Base-by-base conservation (phyloP, 92 coral and sea anemone species). In the Siderastrea radians region DNA sequence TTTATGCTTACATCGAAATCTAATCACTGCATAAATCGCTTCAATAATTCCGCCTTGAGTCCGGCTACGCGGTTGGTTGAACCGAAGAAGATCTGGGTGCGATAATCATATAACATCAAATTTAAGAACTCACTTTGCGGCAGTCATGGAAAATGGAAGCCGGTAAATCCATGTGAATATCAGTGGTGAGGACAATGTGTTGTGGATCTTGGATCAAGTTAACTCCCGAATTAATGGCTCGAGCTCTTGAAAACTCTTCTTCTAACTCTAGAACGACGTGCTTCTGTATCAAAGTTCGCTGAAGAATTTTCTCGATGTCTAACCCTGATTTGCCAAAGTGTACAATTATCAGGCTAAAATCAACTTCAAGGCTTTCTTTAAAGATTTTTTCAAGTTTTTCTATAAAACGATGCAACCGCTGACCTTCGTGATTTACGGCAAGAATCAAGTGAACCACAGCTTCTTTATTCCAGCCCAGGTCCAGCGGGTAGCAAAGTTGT, bases 141-240 rank as follows among this genome's bases (percentile, higher is more conserved):
- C 92, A 79, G 51, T 95, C 96, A 19, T 95, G 96, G 79, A 95
- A 95, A 46, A 95, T 78, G 43, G 90, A 84, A 11, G 70, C 88
- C 15, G 96, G 96, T 45, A 95, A 82, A 75, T 95, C 93, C 87
- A 82, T 79, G 87, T 86, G 90, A 26, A 95, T 93, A 59, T 93
- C 95, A 68, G 76, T 82, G 26, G 94, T 69, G 51, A 95, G 79
- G 47, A 91, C 69, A 74, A 95, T 88, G n/a, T 89, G 88, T 48
- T 48, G 49, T 45, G 86, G n/a, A 15, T 74, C 91, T 10, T 86
- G 79, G 15, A 90, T 93, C 83, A 91, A 87, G 88, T 65, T 81
- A 7, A 90, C 83, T 10, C 95, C 98, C 19, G 71, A 84, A 83
- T 95, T 93, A 15, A 95, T 67, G 49, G 96, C 96, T 80, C 98